Percentiles rank a stretch among this genome's conserved stretches.
Conservation (phyloP, 2,797 vertebrate species). For the Platalea minor region DNA sequence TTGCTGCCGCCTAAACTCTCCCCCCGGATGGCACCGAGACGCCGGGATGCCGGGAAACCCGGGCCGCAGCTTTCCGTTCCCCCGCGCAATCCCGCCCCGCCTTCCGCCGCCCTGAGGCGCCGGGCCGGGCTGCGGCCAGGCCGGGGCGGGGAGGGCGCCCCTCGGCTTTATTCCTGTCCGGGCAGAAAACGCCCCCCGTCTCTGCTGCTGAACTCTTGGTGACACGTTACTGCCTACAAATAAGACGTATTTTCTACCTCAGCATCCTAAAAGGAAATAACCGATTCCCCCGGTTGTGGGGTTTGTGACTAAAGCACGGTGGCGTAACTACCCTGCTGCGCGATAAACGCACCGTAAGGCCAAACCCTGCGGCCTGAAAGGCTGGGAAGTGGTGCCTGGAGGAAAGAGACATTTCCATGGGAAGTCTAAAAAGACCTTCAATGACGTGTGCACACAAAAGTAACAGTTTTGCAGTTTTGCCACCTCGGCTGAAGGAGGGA, state of each 20-base stretch:
- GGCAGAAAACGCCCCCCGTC: fast-evolving
- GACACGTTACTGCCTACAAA: background rate
- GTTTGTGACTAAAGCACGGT: fast-evolving
- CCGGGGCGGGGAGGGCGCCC: fast-evolving
- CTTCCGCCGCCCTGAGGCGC: background rate
- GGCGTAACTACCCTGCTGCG: fast-evolving
- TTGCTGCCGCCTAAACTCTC: background rate
- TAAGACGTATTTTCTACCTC: background rate
- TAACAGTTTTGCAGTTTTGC: background rate
- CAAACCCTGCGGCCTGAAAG: background rate
- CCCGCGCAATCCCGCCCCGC: background rate
- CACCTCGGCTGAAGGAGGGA: background rate
- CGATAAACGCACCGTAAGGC: fast-evolving
- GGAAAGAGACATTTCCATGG: too few relatives aligned
- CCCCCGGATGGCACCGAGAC: conserved; percentile 20
- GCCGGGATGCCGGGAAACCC: conserved; percentile 23
- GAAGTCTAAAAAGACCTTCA: background rate
- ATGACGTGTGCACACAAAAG: fast-evolving
- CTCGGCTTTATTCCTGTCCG: fast-evolving
- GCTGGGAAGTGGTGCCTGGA: background rate
- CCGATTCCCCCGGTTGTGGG: fast-evolving
- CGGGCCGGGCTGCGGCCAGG: background rate
- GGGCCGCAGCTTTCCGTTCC: conserved; percentile 45
- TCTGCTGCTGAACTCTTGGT: too few relatives aligned
- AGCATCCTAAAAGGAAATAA: background rate